phyloP scores from a whole-genome alignment of 1,140 invertebrate genomes.

The Zelostemma sp. region DNA sequence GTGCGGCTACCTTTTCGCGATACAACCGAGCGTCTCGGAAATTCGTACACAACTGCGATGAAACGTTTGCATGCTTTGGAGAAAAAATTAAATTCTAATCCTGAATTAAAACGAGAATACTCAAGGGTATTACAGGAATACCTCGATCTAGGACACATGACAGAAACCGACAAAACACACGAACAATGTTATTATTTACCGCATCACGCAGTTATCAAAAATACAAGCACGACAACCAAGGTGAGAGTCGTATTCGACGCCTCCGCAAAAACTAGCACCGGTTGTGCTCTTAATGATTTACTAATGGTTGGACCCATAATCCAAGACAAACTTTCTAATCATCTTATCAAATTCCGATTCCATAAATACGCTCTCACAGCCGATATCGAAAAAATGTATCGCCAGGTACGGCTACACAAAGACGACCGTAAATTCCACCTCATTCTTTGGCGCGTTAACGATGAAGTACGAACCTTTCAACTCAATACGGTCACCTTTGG shows the following conservation, averaged over 20 bases:
- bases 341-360: slow-evolving; percentile 43
- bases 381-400: slow-evolving; percentile 65
- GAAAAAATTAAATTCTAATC: background rate
- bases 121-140: too few relatives aligned
- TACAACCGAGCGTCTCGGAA: background rate
- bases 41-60: background rate
- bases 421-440: slow-evolving; percentile 52
- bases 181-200: slow-evolving; percentile 46
- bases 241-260: slow-evolving; percentile 60
- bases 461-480: slow-evolving; percentile 7
- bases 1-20: too few relatives aligned
- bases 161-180: too few relatives aligned
- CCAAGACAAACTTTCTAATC: slow-evolving; percentile 1
- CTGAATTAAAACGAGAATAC: too few relatives aligned
- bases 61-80: background rate
- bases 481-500: slow-evolving; percentile 54
- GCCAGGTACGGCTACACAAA: slow-evolving; percentile 49
- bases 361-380: slow-evolving; percentile 51
- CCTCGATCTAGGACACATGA: too few relatives aligned
- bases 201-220: too few relatives aligned
- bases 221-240: slow-evolving; percentile 49
- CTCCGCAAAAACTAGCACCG: slow-evolving; percentile 6
- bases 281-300: slow-evolving; percentile 35
- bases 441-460: slow-evolving; percentile 30
- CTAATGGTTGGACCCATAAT: slow-evolving; percentile 33